Evolutionary conservation across 2,113 vertebrate genomes (phyloP), one percentile per base, ranked within the genome.

Genomic region (Nipponia nippon): DNA sequence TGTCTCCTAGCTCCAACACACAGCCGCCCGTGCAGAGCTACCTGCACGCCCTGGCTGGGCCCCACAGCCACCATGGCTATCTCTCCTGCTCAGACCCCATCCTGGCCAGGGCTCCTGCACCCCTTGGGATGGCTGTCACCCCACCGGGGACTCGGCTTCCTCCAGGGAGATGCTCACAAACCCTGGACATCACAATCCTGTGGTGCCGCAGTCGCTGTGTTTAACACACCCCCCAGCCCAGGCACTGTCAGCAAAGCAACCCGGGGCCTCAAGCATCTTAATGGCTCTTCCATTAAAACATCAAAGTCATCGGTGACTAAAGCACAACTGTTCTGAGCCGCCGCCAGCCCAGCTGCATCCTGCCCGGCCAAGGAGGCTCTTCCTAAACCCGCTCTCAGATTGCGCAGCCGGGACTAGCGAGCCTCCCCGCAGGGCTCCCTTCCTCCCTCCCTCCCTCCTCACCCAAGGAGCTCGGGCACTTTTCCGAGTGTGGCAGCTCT

Each of bases 371-470:
- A 3, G 36, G 34, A 22, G 13, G 75, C 40, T 49, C 36, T 7
- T 27, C 69, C 69, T 23, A 40, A 50, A 13, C 8, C 32, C 3
- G 7, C 3, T 40, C 69, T 53, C 0, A 1, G 53, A 2, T 7
- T 4, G 56, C 1, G 0, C 0, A 7, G 7, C 8, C 0, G 0
- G 72, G 52, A 72, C 44, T 18, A 83, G 12, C 1, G 2, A 5
- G 2, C 8, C 22, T 16, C 72, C 36, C 30, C 20, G 2, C 30
- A 25, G 22, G 9, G 34, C 66, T 49, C 70, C 79, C 27, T 50
- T 53, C 55, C 34, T 62, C 11, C 62, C 66, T 49, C 70, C 79
- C 27, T 50, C 59, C 55, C 34, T 62, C 11, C 62, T 18, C 38
- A 26, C 8, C 50, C 0, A 0, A 40, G 47, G 38, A 9, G 20